These are phyloP conservation scores for Sitobion miscanthi DNA, from an alignment of 1,140 invertebrate genomes.

Conservation along the genomic window DNA sequence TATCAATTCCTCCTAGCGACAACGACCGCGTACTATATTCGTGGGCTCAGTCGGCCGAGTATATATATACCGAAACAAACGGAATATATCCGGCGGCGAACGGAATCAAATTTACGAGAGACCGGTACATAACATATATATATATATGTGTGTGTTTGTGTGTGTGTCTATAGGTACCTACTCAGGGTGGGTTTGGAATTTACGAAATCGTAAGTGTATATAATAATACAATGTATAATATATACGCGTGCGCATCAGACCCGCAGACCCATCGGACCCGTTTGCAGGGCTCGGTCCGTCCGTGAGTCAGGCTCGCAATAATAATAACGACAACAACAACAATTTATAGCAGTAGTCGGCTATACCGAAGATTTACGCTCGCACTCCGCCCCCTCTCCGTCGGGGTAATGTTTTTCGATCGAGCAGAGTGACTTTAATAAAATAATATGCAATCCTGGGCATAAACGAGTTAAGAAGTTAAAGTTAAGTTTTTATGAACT, in stretches of 20 bases:
- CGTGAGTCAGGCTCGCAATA: background rate
- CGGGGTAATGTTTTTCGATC: background rate
- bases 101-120: background rate
- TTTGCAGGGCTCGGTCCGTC: background rate
- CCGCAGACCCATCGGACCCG: background rate
- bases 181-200: background rate
- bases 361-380: background rate
- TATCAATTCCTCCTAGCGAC: constrained; percentile 20
- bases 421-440: background rate
- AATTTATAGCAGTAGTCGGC: background rate
- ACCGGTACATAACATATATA: background rate
- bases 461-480: too few relatives aligned
- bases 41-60: background rate
- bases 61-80: background rate
- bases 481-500: too few relatives aligned
- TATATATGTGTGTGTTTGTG: background rate
- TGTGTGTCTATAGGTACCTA: background rate
- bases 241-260: background rate
- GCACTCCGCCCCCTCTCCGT: too few relatives aligned
- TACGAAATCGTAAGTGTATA: background rate
- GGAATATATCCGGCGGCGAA: background rate
- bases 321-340: background rate
- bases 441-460: too few relatives aligned
- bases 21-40: background rate
- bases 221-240: background rate